Conservation (phyloP, 2,888 invertebrate species). For the Parelbella ahira region DNA sequence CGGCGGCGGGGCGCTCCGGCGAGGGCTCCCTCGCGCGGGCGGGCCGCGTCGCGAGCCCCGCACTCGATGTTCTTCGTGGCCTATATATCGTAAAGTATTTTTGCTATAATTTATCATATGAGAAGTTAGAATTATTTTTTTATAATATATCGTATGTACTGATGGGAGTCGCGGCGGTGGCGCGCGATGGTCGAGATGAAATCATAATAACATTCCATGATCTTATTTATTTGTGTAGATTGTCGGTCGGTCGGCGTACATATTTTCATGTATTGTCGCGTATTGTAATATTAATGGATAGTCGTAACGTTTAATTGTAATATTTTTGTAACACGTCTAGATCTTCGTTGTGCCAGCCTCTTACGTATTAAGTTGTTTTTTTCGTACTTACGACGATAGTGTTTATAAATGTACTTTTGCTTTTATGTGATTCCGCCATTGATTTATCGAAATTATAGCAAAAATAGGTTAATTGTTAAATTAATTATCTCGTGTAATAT, state of each 20-base stretch:
- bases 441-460: slow-evolving; percentile 71
- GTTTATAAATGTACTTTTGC: slow-evolving; percentile 55
- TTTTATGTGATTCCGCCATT: slow-evolving; percentile 68
- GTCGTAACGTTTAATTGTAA: slow-evolving; percentile 60
- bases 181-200: slow-evolving; percentile 52
- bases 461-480: slow-evolving; percentile 56
- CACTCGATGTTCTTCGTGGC: slow-evolving; percentile 36
- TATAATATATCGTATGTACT: slow-evolving; percentile 42
- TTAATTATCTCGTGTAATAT: slow-evolving; percentile 62
- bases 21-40: too few species aligned
- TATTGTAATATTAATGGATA: slow-evolving; percentile 35
- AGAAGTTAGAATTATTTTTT: slow-evolving; percentile 68
- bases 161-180: slow-evolving; percentile 41
- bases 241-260: slow-evolving; percentile 67
- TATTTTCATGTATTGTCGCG: slow-evolving; percentile 72
- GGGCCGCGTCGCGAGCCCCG: slow-evolving; percentile 24
- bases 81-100: slow-evolving; percentile 69
- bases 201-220: slow-evolving; percentile 77
- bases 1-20: neutral
- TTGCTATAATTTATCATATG: slow-evolving; percentile 74
- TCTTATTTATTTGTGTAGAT: slow-evolving; percentile 80
- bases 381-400: slow-evolving; percentile 74
- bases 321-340: slow-evolving; percentile 67
- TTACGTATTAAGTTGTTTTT: slow-evolving; percentile 65
- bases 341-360: slow-evolving; percentile 79